Evolutionary conservation across 2,888 invertebrate species (phyloP), one percentile per base, ranked within the genome.

Genomic region (Eudasyphora cyanicolor): DNA sequence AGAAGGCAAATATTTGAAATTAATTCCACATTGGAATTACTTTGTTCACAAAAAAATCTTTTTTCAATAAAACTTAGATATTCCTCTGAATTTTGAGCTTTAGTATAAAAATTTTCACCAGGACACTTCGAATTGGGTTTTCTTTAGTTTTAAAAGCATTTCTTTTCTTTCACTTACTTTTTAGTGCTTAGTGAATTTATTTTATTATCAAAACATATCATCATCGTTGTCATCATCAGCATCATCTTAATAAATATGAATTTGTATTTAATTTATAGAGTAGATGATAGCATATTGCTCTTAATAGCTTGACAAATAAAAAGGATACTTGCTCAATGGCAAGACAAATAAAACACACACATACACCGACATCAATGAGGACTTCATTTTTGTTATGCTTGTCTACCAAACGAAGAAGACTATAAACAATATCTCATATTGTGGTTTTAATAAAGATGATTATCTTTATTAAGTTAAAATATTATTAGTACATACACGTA

Each of bases 271-370:
- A 67, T 67, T 67, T 67, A 42, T 38, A 42, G 24, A 67, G 67
- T 38, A n/a, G n/a, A 79, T 76, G 62, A 74, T n/a, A n/a, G n/a
- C 51, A 70, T 74, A 74, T 83, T 77, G 74, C 51, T 79, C 70
- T 83, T 75, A 83, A 71, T 45, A 70, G 78, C 70, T 42, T 67
- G 0, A 67, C 17, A 67, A 67, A 67, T 14, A 24, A 19, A 64
- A 35, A 54, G 21, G 2, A 57, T 57, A 10, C 21, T 1, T 60
- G 32, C 38, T 12, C 6, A 12, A 12, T 14, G 2, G 2, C 27
- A 60, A n/a, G n/a, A 60, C 29, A 32, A 14, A 60, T 60, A 45
- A 7, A n/a, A 45, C 2, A 45, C n/a, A 60, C 60, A 60, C 8
- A n/a, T 17, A 32, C 57, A 57, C 10, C 6, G 27, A 29, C 45